Evolutionary conservation across 2,113 vertebrate genomes (phyloP).

Genomic region (Corydoras sp.): DNA sequence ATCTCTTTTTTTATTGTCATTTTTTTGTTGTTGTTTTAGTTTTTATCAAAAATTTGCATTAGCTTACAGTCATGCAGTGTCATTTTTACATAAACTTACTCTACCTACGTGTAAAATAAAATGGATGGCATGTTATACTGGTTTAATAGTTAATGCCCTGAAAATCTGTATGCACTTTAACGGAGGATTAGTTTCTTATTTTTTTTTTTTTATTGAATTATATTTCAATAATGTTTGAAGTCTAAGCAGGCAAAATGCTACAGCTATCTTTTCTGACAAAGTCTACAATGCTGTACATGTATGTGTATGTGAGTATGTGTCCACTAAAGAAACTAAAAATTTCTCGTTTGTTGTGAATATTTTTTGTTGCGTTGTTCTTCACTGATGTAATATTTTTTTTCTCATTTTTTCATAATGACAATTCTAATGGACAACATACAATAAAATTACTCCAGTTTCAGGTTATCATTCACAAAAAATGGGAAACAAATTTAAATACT

Average conservation of each 20-base stretch:
- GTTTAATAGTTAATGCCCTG: conserved; percentile 55
- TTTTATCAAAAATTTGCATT: conserved; percentile 52
- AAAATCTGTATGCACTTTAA: conserved; percentile 51
- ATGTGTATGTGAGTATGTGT: conserved; percentile 11
- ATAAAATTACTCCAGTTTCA: not conserved
- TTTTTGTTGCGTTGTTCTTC: not conserved
- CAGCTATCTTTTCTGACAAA: conserved; percentile 57
- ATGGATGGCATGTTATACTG: conserved; percentile 53
- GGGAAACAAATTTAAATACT: not conserved
- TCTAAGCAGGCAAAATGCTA: conserved; percentile 66
- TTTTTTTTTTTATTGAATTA: conserved; percentile 50
- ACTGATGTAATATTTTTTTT: not conserved
- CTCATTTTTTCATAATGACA: not conserved
- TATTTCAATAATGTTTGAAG: conserved; percentile 55
- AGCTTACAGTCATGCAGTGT: conserved; percentile 64
- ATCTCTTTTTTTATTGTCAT: conserved; percentile 27
- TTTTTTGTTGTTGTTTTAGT: conserved; percentile 22
- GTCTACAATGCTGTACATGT: conserved; percentile 47
- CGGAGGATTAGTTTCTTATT: conserved; percentile 55
- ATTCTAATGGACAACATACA: not conserved
- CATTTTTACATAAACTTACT: conserved; percentile 55
- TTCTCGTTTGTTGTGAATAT: not conserved
- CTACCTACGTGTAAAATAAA: conserved; percentile 56
- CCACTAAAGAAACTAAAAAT: not conserved
- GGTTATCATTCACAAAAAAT: not conserved